phyloP scores from a whole-genome alignment of 2,113 vertebrate genomes.

The Planiliza haematocheilus region DNA sequence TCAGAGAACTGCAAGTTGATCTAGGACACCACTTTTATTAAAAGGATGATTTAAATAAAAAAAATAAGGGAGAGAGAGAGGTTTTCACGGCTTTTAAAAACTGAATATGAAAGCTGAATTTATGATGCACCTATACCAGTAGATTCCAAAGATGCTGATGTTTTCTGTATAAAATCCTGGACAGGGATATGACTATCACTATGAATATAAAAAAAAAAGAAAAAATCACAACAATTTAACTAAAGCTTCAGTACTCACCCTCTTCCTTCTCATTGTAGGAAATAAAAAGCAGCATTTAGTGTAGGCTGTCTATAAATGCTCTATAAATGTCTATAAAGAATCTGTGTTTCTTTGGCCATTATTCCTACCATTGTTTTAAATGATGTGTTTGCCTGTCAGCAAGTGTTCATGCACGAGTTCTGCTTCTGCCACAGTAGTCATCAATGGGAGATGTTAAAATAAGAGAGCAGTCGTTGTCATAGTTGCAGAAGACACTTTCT shows the following conservation, averaged over 20 bases:
- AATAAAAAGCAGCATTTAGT: not conserved
- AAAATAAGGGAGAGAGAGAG: not conserved
- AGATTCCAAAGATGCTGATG: not conserved
- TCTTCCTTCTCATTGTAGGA: no score
- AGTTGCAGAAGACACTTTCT: constrained; percentile 1
- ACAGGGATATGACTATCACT: no score
- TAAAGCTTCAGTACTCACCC: no score
- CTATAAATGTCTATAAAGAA: not conserved
- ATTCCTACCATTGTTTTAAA: not conserved
- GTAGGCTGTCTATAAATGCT: not conserved
- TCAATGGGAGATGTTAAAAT: constrained; percentile 47
- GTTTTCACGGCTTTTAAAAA: constrained; percentile 7
- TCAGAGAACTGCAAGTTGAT: not conserved
- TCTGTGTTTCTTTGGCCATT: not conserved
- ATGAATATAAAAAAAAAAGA: no score
- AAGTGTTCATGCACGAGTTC: constrained; percentile 19
- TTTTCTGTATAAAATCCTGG: not conserved
- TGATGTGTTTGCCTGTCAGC: constrained; percentile 12
- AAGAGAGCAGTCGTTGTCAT: constrained; percentile 24
- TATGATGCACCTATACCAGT: not conserved
- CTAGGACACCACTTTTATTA: not conserved
- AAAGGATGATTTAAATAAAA: not conserved
- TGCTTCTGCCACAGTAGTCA: constrained; percentile 27
- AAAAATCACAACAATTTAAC: no score
- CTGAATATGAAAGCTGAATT: not conserved